phyloP scores from a whole-genome alignment of 2,113 vertebrate species.

The Xyrauchen texanus region DNA sequence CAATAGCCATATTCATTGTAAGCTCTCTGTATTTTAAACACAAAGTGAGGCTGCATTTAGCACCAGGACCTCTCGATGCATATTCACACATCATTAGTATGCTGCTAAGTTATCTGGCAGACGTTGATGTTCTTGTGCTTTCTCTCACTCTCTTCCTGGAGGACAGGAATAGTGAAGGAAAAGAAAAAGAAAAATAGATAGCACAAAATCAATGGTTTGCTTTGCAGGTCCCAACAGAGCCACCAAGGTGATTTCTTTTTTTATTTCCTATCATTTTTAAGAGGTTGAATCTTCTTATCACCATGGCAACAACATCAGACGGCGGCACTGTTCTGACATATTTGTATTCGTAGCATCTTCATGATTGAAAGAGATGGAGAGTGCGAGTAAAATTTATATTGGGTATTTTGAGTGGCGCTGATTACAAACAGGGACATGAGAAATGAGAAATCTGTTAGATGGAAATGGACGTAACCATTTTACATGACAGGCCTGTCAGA shows the following conservation, averaged over 20 bases:
- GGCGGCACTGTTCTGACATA: conserved; percentile 42
- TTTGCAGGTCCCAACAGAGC: conserved; percentile 48
- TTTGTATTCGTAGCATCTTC: conserved; percentile 35
- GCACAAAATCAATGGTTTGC: conserved; percentile 41
- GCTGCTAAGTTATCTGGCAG: conserved; percentile 60
- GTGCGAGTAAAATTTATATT: conserved; percentile 36
- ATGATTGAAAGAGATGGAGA: conserved; percentile 23
- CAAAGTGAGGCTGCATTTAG: conserved; percentile 34
- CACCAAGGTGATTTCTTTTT: conserved; percentile 43
- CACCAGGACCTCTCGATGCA: conserved; percentile 62
- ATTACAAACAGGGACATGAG: no score
- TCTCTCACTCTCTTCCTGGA: background rate
- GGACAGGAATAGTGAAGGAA: conserved; percentile 4
- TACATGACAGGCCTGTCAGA: background rate
- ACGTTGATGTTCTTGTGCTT: conserved; percentile 65
- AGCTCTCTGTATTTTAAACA: conserved; percentile 51
- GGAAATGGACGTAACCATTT: background rate
- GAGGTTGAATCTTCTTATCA: conserved; percentile 45
- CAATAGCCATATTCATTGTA: conserved; percentile 71
- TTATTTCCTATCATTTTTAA: conserved; percentile 51
- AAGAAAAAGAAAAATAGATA: conserved; percentile 15
- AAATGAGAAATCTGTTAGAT: no score
- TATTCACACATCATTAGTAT: conserved; percentile 67
- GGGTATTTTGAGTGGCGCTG: conserved; percentile 5
- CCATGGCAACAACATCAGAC: conserved; percentile 60